Percentiles rank a stretch among this genome's conserved stretches.
Conservation (phyloP, 2,797 vertebrate species). For the Propithecus perrieri region DNA sequence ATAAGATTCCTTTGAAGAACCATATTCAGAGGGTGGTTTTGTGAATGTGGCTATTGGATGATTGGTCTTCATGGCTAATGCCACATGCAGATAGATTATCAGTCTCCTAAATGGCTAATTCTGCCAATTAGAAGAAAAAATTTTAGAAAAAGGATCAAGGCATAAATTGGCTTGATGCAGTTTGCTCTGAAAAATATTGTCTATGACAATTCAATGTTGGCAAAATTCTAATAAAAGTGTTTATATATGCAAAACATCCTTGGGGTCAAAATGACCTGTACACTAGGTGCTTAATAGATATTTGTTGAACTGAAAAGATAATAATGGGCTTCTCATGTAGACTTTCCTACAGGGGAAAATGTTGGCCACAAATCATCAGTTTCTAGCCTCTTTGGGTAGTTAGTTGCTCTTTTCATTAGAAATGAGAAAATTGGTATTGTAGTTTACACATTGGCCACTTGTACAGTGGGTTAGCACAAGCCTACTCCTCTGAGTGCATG, state of each 20-base stretch:
- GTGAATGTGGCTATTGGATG: not conserved
- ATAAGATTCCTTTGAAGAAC: not conserved
- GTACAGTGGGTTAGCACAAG: not conserved
- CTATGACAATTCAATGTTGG: not conserved
- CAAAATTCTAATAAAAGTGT: not conserved
- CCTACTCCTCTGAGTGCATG: not conserved
- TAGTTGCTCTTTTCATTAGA: not conserved
- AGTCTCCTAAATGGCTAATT: not conserved
- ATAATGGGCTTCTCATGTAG: not conserved
- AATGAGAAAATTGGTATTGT: not conserved
- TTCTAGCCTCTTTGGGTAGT: not conserved
- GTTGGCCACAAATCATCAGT: not conserved
- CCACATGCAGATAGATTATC: not conserved
- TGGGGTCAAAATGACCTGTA: not conserved
- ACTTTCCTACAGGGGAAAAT: not conserved
- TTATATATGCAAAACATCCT: not conserved
- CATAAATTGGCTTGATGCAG: not conserved
- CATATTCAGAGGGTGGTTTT: not conserved
- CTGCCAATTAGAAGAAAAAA: conserved; percentile 34
- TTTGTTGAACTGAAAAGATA: not conserved
- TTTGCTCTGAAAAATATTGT: conserved; percentile 38
- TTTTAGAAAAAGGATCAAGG: not conserved
- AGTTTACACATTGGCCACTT: not conserved
- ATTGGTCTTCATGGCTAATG: not conserved
- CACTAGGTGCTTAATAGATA: not conserved